Conservation (phyloP, 2,888 invertebrate species). For the Pemphredon lugubris region DNA sequence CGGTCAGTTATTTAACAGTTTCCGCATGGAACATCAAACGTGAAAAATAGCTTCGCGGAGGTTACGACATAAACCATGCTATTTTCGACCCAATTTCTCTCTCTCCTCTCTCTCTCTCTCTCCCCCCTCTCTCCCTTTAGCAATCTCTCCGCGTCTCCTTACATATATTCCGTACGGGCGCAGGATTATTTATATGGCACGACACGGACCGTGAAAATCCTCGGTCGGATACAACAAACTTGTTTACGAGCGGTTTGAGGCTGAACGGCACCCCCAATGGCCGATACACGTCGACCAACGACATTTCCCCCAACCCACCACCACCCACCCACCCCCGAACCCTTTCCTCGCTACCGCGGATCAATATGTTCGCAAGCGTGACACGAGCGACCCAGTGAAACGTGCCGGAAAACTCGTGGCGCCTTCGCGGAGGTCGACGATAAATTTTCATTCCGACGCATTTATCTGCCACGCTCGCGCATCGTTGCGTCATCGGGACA, state of each 20-base stretch:
- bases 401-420: conserved; percentile 46
- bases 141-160: conserved; percentile 2
- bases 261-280: conserved; percentile 20
- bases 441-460: conserved; percentile 50
- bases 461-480: conserved; percentile 27
- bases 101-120: not conserved
- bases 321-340: not conserved
- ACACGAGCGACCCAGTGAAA: conserved; percentile 28
- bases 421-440: conserved; percentile 37
- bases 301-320: not conserved
- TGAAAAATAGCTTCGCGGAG: not conserved
- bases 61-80: not conserved
- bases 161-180: not conserved
- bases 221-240: conserved; percentile 48
- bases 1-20: not conserved
- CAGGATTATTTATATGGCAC: conserved; percentile 46
- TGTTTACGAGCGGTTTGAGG: conserved; percentile 56
- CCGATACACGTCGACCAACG: conserved; percentile 33
- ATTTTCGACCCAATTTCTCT: conserved; percentile 9
- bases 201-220: conserved; percentile 45
- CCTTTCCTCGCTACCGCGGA: conserved; percentile 9
- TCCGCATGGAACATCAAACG: not conserved
- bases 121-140: not conserved
- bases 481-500: conserved; percentile 7
- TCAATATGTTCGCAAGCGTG: conserved; percentile 48